Base-by-base conservation (phyloP, 1,140 invertebrate genomes). In the Bombus sylvicola region DNA sequence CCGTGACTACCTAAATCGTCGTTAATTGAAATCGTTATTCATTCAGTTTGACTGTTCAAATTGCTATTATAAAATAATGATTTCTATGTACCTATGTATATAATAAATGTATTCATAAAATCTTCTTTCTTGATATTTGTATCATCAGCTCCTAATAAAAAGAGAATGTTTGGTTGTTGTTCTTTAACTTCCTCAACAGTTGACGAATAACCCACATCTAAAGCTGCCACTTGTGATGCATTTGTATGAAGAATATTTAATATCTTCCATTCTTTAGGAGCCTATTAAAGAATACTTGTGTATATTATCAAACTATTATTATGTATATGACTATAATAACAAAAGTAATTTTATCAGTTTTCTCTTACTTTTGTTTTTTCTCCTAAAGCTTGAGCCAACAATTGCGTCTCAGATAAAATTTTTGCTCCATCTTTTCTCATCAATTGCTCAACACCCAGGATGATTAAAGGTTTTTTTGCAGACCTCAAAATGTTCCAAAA, bases 171-270 rank as follows among this genome's bases (percentile, higher is more conserved):
- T 0, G 98, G 98, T 87, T 97, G 96, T 76, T 95, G 92, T 84
- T 97, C 94, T 53, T 97, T 95, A n/a, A 97, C 96, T 83, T 96
- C 96, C 41, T 97, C 96, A 13, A 98, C 96, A 34, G 98, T 97
- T 9, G 98, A 96, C 88, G 97, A 97, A 95, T 99, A 99, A 62
- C 99, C 99, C 76, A 99, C 94, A 96, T 99, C 99, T 73, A 99
- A 96, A 47, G 99, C 99, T 74, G 98, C 99, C 74, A 99, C 98
- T 96, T 99, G 98, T 31, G 97, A 97, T 43, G 98, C 98, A 81
- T 98, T 98, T 90, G 97, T 97, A 89, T 99, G 98, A 31, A 99
- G 96, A 37, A 99, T 96, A 94, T 99, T 99, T 89, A 99, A 96
- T 28, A 99, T 97, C 95, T 98, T 97, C 97, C 97, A 98, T 78